Conservation (phyloP, 2,797 vertebrate species). For the Galagoides demidoff region DNA sequence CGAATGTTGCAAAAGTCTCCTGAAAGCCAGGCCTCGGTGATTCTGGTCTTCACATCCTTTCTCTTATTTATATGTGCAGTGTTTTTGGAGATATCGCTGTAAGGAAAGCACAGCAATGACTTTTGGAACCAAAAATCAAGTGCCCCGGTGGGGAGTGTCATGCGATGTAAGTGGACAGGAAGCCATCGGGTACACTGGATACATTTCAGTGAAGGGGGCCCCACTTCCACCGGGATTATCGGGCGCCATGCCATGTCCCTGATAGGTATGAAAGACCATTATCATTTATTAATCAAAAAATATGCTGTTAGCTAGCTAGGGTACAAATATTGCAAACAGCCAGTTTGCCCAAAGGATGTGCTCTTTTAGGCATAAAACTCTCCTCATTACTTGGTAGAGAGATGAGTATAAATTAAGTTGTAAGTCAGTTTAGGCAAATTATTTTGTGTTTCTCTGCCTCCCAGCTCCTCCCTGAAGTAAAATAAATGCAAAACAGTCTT, state of each 20-base stretch:
- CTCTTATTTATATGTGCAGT: neutral
- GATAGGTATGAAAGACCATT: neutral
- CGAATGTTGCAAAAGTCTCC: neutral
- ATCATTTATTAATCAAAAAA: neutral
- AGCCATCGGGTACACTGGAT: neutral
- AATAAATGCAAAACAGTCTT: conserved; percentile 24
- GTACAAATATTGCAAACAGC: neutral
- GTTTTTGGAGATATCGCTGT: neutral
- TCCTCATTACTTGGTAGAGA: neutral
- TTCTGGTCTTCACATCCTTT: neutral
- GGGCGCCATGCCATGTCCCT: accelerated
- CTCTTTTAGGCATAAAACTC: neutral
- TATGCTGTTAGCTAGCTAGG: neutral
- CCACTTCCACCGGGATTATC: neutral
- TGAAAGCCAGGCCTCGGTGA: neutral
- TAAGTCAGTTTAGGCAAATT: neutral
- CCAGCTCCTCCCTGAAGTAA: conserved; percentile 40
- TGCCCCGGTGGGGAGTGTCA: accelerated
- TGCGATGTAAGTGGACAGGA: neutral
- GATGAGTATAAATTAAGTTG: neutral
- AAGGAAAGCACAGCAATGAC: neutral
- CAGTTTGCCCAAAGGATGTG: neutral
- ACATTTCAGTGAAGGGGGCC: neutral
- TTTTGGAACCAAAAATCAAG: neutral
- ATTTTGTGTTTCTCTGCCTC: neutral